Evolutionary conservation across 2,113 vertebrate species (phyloP).

Genomic region (Hystrix brachyura): DNA sequence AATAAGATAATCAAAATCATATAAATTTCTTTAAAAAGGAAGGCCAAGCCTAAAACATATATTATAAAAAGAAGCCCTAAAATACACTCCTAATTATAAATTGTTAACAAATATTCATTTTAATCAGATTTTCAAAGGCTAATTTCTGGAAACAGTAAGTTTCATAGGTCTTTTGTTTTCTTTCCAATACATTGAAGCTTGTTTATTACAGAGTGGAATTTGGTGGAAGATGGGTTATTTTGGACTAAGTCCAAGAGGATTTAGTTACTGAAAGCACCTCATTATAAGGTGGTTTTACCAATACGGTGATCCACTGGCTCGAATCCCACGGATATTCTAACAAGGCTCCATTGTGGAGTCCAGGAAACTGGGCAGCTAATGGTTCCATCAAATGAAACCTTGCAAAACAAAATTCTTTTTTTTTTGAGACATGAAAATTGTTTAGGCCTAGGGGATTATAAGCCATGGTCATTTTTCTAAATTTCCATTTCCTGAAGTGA

Average conservation of each 20-base stretch:
- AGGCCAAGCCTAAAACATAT: neutral
- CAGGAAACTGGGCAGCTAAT: slow-evolving; percentile 70
- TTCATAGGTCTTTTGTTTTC: slow-evolving; percentile 65
- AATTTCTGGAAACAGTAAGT: slow-evolving; percentile 59
- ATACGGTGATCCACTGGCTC: slow-evolving; percentile 71
- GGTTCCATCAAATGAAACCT: slow-evolving; percentile 71
- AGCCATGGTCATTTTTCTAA: slow-evolving; percentile 54
- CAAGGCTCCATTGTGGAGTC: slow-evolving; percentile 70
- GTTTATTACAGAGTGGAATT: slow-evolving; percentile 71
- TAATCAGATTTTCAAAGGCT: slow-evolving; percentile 61
- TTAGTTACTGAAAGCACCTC: slow-evolving; percentile 76
- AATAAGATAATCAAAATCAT: slow-evolving; percentile 37
- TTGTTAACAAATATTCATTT: slow-evolving; percentile 60
- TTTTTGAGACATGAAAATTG: slow-evolving; percentile 47
- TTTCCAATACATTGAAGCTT: slow-evolving; percentile 48
- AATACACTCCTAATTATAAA: neutral
- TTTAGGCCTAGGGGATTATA: slow-evolving; percentile 48
- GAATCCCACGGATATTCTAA: slow-evolving; percentile 59
- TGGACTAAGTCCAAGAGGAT: slow-evolving; percentile 69
- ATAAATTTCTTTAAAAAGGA: slow-evolving; percentile 32
- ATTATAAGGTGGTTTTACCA: slow-evolving; percentile 76
- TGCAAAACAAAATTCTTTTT: slow-evolving; percentile 58
- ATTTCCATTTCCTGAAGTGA: slow-evolving; percentile 45
- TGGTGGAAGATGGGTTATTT: slow-evolving; percentile 72
- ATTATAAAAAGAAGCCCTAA: slow-evolving; percentile 36